phyloP scores from a whole-genome alignment of 2,113 vertebrate species.

The Osmerus eperlanus region DNA sequence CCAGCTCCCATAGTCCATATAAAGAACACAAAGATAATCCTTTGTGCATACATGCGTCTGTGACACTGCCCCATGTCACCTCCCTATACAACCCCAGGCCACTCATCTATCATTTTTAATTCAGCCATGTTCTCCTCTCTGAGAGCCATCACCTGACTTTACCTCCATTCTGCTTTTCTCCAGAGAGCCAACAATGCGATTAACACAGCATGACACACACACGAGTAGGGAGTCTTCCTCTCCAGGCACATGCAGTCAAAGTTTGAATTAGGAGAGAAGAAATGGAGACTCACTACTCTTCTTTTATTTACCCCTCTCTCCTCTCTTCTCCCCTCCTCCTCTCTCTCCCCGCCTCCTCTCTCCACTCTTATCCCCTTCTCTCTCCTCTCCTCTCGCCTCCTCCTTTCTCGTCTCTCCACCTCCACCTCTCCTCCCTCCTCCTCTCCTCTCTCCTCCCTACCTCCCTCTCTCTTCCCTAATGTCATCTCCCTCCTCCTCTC shows the following conservation, averaged over 20 bases:
- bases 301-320: slow-evolving; percentile 4
- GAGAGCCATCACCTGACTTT: background rate
- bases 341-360: no score
- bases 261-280: slow-evolving; percentile 74
- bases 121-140: background rate
- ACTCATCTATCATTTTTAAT: background rate
- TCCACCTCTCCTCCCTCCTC: slow-evolving; percentile 42
- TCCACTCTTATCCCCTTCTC: background rate
- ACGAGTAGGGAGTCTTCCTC: slow-evolving; percentile 21
- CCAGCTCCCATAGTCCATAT: no score
- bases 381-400: slow-evolving; percentile 11
- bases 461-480: background rate
- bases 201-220: slow-evolving; percentile 1
- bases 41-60: no score
- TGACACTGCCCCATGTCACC: no score
- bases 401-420: background rate
- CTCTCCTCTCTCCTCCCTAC: slow-evolving; percentile 6
- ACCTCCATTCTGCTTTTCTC: background rate
- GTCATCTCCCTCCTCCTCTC: no score
- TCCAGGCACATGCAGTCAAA: slow-evolving; percentile 76
- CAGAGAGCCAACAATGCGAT: background rate
- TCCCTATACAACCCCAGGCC: no score
- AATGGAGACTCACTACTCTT: background rate
- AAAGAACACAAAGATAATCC: no score
- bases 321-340: background rate